phyloP scores from a whole-genome alignment of 2,888 invertebrate species.

The Drosophila seclusa region DNA sequence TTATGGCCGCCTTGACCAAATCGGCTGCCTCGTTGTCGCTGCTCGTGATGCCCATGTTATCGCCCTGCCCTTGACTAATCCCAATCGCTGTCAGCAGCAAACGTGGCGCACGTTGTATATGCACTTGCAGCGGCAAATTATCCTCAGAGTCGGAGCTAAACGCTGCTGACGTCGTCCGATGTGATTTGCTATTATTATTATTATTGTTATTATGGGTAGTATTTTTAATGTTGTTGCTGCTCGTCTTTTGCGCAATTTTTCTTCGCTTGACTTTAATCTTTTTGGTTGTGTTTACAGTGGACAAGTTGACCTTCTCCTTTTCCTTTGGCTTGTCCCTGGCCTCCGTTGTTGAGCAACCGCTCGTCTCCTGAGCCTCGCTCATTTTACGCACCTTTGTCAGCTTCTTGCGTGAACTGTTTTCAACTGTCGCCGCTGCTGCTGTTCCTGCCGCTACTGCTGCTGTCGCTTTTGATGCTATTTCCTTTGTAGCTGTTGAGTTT shows the following conservation, averaged over 20 bases:
- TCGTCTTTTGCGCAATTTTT: slow-evolving; percentile 66
- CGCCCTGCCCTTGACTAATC: slow-evolving; percentile 43
- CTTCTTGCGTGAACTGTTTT: slow-evolving; percentile 38
- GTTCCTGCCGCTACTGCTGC: slow-evolving; percentile 4
- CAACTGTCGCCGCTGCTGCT: slow-evolving; percentile 9
- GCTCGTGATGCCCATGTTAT: slow-evolving; percentile 85
- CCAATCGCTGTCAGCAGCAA: slow-evolving; percentile 77
- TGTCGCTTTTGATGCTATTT: background rate
- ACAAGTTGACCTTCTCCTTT: slow-evolving; percentile 33
- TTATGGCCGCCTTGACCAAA: slow-evolving; percentile 90
- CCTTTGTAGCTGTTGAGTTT: slow-evolving; percentile 19
- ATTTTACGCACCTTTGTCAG: slow-evolving; percentile 44
- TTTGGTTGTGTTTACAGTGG: slow-evolving; percentile 62
- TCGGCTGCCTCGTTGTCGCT: slow-evolving; percentile 88
- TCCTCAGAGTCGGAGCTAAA: slow-evolving; percentile 81
- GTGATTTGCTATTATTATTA: slow-evolving; percentile 40
- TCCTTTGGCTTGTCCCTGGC: slow-evolving; percentile 56
- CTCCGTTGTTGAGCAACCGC: slow-evolving; percentile 73
- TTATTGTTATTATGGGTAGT: slow-evolving; percentile 33
- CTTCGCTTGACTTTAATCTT: slow-evolving; percentile 83
- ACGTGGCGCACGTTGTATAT: slow-evolving; percentile 79
- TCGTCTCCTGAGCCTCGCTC: slow-evolving; percentile 76
- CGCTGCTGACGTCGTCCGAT: slow-evolving; percentile 36
- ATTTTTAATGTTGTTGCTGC: slow-evolving; percentile 18
- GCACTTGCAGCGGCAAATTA: slow-evolving; percentile 74